phyloP scores from a whole-genome alignment of 1,140 invertebrate genomes.

The Drosophila punjabiensis region DNA sequence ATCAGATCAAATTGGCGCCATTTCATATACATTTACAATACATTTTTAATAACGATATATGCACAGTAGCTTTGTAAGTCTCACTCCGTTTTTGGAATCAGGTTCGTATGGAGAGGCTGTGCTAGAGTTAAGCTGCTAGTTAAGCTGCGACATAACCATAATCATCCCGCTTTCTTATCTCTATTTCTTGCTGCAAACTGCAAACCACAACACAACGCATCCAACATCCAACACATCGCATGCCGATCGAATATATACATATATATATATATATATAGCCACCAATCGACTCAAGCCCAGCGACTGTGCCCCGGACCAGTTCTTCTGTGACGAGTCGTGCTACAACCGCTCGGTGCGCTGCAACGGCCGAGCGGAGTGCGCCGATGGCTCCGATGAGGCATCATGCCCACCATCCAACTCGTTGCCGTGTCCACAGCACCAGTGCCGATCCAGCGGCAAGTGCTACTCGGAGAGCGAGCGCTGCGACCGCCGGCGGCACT shows the following conservation, averaged over 20 bases:
- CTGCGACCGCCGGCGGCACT: slow-evolving; percentile 88
- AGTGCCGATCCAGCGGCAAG: slow-evolving; percentile 77
- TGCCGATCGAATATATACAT: too few relatives aligned
- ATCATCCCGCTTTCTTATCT: slow-evolving; percentile 61
- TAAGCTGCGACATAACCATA: slow-evolving; percentile 27
- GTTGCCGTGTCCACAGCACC: slow-evolving; percentile 70
- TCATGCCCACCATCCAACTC: slow-evolving; percentile 54
- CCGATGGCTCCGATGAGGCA: slow-evolving; percentile 86
- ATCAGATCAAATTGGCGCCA: slow-evolving; percentile 6
- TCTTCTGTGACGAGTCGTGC: slow-evolving; percentile 86
- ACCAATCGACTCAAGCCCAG: slow-evolving; percentile 73
- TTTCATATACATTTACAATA: neutral
- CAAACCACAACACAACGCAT: slow-evolving; percentile 23
- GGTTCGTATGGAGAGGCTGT: slow-evolving; percentile 29
- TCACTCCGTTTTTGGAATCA: slow-evolving; percentile 1
- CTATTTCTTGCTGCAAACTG: slow-evolving; percentile 51
- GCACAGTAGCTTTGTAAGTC: slow-evolving; percentile 24
- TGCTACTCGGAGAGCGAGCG: slow-evolving; percentile 79
- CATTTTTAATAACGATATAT: slow-evolving; percentile 1
- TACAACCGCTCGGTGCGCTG: slow-evolving; percentile 85
- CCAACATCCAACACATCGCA: slow-evolving; percentile 32
- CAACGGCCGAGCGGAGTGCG: slow-evolving; percentile 86
- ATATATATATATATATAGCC: slow-evolving; percentile 37
- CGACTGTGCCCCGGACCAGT: slow-evolving; percentile 84
- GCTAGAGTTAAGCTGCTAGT: slow-evolving; percentile 18